Evolutionary conservation across 2,797 vertebrate species (phyloP).

Genomic region (Oryzias dopingdopingensis): DNA sequence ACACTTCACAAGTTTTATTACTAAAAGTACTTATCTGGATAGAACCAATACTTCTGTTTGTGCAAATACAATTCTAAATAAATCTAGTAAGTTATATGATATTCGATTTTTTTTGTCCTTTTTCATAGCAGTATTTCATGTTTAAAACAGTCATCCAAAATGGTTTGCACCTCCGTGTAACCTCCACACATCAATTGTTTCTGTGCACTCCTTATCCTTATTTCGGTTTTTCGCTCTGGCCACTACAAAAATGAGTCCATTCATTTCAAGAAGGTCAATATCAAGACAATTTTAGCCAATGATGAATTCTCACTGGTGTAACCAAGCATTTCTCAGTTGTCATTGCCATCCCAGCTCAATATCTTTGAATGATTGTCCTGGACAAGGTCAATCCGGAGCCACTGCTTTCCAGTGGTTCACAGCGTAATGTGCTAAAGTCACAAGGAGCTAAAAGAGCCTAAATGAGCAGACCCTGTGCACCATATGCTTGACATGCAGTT

Average conservation of each 20-base stretch:
- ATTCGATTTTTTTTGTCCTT: too few relatives aligned
- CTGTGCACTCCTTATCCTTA: slow-evolving; percentile 18
- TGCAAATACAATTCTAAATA: too few relatives aligned
- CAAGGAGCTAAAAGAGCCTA: slow-evolving; percentile 32
- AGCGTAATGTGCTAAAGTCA: slow-evolving; percentile 43
- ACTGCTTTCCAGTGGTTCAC: slow-evolving; percentile 59
- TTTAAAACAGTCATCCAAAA: background rate
- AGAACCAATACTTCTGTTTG: too few relatives aligned
- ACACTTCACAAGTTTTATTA: too few relatives aligned
- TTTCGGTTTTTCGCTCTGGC: slow-evolving; percentile 32
- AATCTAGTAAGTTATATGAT: too few relatives aligned
- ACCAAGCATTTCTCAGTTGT: slow-evolving; percentile 74
- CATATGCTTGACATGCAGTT: slow-evolving; percentile 15
- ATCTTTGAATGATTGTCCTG: slow-evolving; percentile 76
- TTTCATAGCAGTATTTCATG: too few relatives aligned
- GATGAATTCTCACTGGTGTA: slow-evolving; percentile 62
- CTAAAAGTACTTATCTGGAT: too few relatives aligned
- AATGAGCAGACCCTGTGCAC: slow-evolving; percentile 9
- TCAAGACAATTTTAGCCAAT: slow-evolving; percentile 68
- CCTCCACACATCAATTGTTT: slow-evolving; percentile 10
- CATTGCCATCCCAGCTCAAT: slow-evolving; percentile 76
- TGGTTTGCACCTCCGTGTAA: background rate
- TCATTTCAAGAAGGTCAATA: slow-evolving; percentile 73
- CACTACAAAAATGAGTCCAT: slow-evolving; percentile 59
- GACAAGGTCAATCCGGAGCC: slow-evolving; percentile 77